Percentiles rank a stretch among this genome's conserved stretches.
Conservation (phyloP, 2,888 invertebrate species). For the Caenorhabditis uteleia region DNA sequence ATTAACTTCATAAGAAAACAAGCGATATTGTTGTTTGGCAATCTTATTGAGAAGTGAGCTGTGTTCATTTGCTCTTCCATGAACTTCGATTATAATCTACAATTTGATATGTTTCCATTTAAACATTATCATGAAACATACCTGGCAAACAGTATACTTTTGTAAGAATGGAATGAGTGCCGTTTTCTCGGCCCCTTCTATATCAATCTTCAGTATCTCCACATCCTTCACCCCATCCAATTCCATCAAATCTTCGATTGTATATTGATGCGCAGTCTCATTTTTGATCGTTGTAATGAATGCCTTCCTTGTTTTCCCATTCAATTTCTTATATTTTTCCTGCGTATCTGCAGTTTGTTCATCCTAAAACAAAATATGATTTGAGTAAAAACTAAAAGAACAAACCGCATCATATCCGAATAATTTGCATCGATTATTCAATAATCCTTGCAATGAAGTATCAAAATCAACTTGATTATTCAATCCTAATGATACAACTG, state of each 20-base stretch:
- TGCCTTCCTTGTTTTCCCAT: constrained; percentile 2
- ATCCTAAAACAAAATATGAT: too few relatives aligned
- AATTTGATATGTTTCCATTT: background rate
- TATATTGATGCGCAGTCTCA: background rate
- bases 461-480: constrained; percentile 29
- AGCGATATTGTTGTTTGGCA: constrained; percentile 26
- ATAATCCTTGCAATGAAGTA: constrained; percentile 12
- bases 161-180: constrained; percentile 30
- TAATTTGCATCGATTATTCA: constrained; percentile 8
- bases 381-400: too few relatives aligned
- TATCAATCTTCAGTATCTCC: constrained; percentile 36
- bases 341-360: background rate
- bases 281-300: constrained; percentile 3
- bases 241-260: constrained; percentile 10
- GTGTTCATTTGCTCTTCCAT: constrained; percentile 30
- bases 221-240: background rate
- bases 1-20: constrained; percentile 48
- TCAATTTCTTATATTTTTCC: background rate
- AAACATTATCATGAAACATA: too few relatives aligned
- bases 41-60: constrained; percentile 17
- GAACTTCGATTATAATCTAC: constrained; percentile 41
- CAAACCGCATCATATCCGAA: constrained; percentile 26
- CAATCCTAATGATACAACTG: constrained; percentile 28
- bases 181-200: constrained; percentile 29
- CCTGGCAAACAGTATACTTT: constrained; percentile 22